Base-by-base conservation (phyloP, 1,140 invertebrate genomes). In the Thaumetopoea pityocampa region DNA sequence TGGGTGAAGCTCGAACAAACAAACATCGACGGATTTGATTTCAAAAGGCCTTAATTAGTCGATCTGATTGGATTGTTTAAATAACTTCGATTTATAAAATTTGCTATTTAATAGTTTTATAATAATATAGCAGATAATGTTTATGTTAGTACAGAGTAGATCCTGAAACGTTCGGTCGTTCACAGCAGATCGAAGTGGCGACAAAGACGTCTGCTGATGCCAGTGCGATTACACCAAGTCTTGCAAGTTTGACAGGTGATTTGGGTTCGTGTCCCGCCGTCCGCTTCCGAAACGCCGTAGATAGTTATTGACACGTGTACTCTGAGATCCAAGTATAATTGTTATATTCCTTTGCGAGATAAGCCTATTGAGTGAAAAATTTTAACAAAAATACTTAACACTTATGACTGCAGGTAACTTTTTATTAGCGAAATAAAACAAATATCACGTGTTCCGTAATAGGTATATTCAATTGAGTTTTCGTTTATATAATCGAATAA, bases 401-500 rank as follows among this genome's bases (percentile, higher is more conserved):
- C n/a, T n/a, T n/a, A n/a, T n/a, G n/a, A n/a, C n/a, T n/a, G n/a
- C n/a, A n/a, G n/a, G n/a, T n/a, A n/a, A n/a, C n/a, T n/a, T n/a
- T n/a, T n/a, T n/a, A n/a, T n/a, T n/a, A n/a, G n/a, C n/a, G n/a
- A n/a, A n/a, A n/a, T n/a, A n/a, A n/a, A n/a, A n/a, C n/a, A n/a
- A n/a, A n/a, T n/a, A n/a, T n/a, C n/a, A n/a, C n/a, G n/a, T n/a
- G n/a, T n/a, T n/a, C n/a, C n/a, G n/a, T n/a, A n/a, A n/a, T n/a
- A n/a, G n/a, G n/a, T 73, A 78, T 83, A 81, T 72, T 76, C 67
- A 79, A 80, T 80, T 76, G 74, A 73, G 67, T 53, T 81, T 79
- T 70, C 56, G 64, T 77, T 79, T 72, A 74, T 83, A 69, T 67
- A 81, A 79, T 76, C 58, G 74, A 76, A 80, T 84, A 81, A 76